Evolutionary conservation across 2,797 vertebrate genomes (phyloP), one percentile per base, ranked within the genome.

Genomic region (Eidolon dupreanum): DNA sequence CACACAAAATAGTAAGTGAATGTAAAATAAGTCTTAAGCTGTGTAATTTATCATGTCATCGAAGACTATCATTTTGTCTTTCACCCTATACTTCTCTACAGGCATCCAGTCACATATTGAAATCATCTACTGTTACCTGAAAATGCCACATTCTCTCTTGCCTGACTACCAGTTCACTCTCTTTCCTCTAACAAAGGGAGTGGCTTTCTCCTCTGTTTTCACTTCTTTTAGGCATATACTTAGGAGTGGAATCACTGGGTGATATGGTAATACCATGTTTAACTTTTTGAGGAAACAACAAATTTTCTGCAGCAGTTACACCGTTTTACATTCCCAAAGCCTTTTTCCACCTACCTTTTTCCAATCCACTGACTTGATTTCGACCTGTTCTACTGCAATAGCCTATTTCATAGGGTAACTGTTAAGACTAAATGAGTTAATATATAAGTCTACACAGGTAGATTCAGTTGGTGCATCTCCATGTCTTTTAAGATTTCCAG

Each of bases 381-480:
- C 77, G 38, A 87, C 6, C 55, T 63, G 53, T 83, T 71, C 53
- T 2, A 66, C 75, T 94, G 49, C 66, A 57, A 70, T 33, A 84
- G 49, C 57, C 36, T 38, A 36, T 53, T 46, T 93, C 63, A 65
- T 11, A 74, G 78, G 2, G 17, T 65, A 65, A 93, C 87, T 55
- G 88, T 49, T 68, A 57, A 33, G 77, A 94, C 71, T 38, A 70
- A 90, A 59, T 65, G 33, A 81, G 61, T 92, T 91, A 43, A 63
- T 10, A 82, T 73, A 73, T 51, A 93, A 86, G 79, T 28, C 77
- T 24, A 75, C 22, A 51, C 22, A 51, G 63, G 59, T 63, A 93
- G 36, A 79, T 20, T 92, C n/a, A 17, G 7, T n/a, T 2, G 20
- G 68, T 93, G 41, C 33, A 94, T 78, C 22, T 77, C 22, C 36